Percentiles rank a stretch among this genome's conserved stretches.
Evolutionary conservation across 37 sponge, comb jelly and placozoan genomes (phyloP).

Genomic region (Geodia barretti): DNA sequence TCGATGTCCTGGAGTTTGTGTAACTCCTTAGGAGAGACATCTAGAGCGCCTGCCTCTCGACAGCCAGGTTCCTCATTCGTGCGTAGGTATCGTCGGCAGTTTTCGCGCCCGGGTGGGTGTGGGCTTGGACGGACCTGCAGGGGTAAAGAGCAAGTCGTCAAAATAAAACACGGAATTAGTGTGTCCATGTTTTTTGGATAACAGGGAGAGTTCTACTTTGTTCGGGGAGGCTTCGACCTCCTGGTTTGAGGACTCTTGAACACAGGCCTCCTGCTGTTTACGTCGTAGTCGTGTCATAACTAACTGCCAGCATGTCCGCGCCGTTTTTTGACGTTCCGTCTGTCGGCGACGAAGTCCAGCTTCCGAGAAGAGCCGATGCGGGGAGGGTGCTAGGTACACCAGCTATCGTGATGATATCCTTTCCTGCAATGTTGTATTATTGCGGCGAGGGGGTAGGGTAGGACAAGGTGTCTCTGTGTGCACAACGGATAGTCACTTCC

Average conservation of each 20-base stretch:
- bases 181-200: background rate
- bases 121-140: background rate
- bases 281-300: background rate
- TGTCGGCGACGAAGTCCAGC: background rate
- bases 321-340: background rate
- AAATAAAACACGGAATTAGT: background rate
- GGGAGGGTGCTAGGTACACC: slow-evolving; percentile 45
- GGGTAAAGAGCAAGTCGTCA: background rate
- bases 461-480: slow-evolving; percentile 34
- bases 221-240: background rate
- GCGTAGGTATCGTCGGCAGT: background rate
- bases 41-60: background rate
- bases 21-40: slow-evolving; percentile 30
- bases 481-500: slow-evolving; percentile 44
- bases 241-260: background rate
- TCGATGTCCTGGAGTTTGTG: slow-evolving; percentile 31
- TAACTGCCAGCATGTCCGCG: background rate
- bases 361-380: slow-evolving; percentile 31
- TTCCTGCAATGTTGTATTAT: slow-evolving; percentile 9
- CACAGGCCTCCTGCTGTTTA: background rate
- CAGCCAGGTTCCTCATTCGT: background rate
- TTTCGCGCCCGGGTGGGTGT: background rate
- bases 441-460: too few species aligned
- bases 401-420: slow-evolving; percentile 10
- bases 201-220: background rate